Evolutionary conservation across 2,888 invertebrate species (phyloP).

Genomic region (Ryuthela nishihirai): DNA sequence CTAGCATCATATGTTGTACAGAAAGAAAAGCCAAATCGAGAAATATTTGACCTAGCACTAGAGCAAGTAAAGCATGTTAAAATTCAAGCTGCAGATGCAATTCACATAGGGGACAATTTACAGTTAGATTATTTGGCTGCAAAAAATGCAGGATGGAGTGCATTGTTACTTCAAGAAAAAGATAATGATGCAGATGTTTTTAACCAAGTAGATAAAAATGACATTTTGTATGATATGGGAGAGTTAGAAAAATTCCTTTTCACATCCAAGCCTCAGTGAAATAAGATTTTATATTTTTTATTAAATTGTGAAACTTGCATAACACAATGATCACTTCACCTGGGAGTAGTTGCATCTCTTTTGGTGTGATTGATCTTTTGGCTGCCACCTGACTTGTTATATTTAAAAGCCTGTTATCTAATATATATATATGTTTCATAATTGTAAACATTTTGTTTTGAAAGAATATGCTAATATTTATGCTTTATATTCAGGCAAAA

Average conservation of each 20-base stretch:
- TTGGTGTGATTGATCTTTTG: no score
- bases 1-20: slow-evolving; percentile 71
- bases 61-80: slow-evolving; percentile 52
- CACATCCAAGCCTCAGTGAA: no score
- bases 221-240: slow-evolving; percentile 7
- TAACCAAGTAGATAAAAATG: slow-evolving; percentile 6
- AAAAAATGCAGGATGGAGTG: slow-evolving; percentile 69
- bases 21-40: slow-evolving; percentile 67
- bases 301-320: no score
- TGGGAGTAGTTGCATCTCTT: no score
- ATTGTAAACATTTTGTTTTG: no score
- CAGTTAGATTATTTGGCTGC: slow-evolving; percentile 75
- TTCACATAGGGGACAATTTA: slow-evolving; percentile 79
- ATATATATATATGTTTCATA: no score
- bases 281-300: no score
- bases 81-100: slow-evolving; percentile 59
- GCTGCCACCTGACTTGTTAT: no score
- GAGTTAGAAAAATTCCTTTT: slow-evolving; percentile 21
- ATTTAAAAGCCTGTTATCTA: no score
- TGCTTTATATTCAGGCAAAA: no score
- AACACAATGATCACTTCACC: no score
- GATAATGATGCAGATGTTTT: neutral
- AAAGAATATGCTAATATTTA: no score
- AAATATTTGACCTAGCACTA: slow-evolving; percentile 67
- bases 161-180: slow-evolving; percentile 52